A percentile compares a stretch with the other conserved stretches of the same genome.
phyloP scores from a whole-genome alignment of 2,888 invertebrate species.

The Tachina lurida region DNA sequence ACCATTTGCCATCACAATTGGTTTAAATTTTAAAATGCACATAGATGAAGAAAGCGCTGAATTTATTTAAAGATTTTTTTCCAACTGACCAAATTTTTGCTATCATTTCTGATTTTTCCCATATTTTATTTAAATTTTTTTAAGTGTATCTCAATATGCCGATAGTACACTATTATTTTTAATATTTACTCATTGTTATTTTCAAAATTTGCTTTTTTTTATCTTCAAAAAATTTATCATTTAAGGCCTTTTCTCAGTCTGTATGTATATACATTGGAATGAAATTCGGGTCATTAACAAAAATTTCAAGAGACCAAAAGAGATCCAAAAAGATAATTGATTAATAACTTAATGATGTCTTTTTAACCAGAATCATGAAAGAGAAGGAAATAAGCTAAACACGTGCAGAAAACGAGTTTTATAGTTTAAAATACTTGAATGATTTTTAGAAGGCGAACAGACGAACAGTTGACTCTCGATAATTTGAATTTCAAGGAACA shows the following conservation, averaged over 20 bases:
- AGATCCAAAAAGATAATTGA: not conserved
- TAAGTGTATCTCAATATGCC: no score
- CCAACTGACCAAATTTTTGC: no score
- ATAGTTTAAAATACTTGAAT: not conserved
- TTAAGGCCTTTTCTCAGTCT: slow-evolving; percentile 46
- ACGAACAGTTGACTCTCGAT: no score
- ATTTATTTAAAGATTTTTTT: no score
- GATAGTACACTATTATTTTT: no score
- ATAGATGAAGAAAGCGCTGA: no score
- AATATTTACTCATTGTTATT: not conserved
- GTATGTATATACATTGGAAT: slow-evolving; percentile 1
- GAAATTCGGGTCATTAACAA: slow-evolving; percentile 65
- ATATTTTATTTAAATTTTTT: no score
- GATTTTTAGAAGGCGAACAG: not conserved
- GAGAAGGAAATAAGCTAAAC: not conserved
- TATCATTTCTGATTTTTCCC: no score
- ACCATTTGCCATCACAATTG: no score
- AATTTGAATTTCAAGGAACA: no score
- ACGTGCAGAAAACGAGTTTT: not conserved
- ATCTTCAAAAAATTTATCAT: slow-evolving; percentile 25
- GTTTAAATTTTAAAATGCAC: no score
- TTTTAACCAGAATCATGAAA: not conserved
- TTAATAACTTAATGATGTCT: not conserved
- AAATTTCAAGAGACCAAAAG: not conserved
- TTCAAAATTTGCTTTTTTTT: not conserved